phyloP scores from a whole-genome alignment of 2,888 invertebrate species.

The Machimus atricapillus region DNA sequence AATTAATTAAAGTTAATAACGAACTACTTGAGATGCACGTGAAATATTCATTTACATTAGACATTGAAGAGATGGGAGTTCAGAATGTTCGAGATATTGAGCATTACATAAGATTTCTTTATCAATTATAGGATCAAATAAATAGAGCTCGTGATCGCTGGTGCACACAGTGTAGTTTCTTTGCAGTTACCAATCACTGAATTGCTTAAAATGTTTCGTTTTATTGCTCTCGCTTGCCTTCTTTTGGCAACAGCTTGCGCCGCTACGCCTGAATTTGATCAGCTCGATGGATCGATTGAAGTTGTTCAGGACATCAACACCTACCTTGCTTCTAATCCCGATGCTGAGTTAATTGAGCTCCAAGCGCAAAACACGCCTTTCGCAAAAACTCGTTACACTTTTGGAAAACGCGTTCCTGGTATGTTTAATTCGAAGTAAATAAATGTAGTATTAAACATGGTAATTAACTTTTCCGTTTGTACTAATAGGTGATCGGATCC shows the following conservation, averaged over 20 bases:
- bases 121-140: background rate
- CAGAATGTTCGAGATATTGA: background rate
- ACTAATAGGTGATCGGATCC: slow-evolving; percentile 54
- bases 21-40: background rate
- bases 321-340: slow-evolving; percentile 27
- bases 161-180: background rate
- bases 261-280: background rate
- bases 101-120: background rate
- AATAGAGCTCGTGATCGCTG: background rate
- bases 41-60: background rate
- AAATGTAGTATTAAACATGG: no score
- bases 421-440: background rate
- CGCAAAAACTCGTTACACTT: slow-evolving; percentile 5
- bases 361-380: background rate
- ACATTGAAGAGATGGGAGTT: background rate
- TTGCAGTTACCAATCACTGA: background rate
- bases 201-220: background rate
- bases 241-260: background rate
- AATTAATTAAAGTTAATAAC: background rate
- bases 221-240: background rate
- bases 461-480: background rate
- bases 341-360: background rate
- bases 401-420: slow-evolving; percentile 4
- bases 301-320: slow-evolving; percentile 36
- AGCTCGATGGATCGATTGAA: background rate